Conservation (phyloP, 2,888 invertebrate genomes). For the Caenorhabditis sp. region DNA sequence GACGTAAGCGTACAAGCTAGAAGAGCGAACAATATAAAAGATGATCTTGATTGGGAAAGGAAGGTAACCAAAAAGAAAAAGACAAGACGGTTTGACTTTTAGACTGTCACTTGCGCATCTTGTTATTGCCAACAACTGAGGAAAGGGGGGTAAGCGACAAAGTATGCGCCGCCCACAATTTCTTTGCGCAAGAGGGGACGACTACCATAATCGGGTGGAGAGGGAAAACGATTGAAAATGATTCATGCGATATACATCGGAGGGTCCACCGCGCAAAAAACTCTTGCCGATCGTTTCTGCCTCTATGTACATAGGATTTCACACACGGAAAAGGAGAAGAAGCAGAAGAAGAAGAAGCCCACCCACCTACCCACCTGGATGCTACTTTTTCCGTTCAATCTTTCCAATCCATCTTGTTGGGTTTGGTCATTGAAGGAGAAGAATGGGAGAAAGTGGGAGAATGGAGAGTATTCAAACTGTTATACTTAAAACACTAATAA, state of each 20-base stretch:
- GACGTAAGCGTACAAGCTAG: not conserved
- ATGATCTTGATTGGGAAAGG: too few relatives aligned
- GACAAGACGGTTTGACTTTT: too few relatives aligned
- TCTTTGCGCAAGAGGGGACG: conserved; percentile 18
- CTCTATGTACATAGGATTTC: conserved; percentile 54
- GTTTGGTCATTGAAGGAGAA: too few relatives aligned
- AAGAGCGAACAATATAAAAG: not conserved
- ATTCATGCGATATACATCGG: conserved; percentile 60
- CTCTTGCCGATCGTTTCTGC: conserved; percentile 9
- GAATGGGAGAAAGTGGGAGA: too few relatives aligned
- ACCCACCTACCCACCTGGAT: conserved; percentile 17
- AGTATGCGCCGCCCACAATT: conserved; percentile 51
- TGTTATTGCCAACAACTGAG: conserved; percentile 36
- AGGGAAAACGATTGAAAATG: conserved; percentile 50
- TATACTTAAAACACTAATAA: too few relatives aligned
- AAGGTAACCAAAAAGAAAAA: too few relatives aligned
- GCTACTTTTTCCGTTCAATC: conserved; percentile 7
- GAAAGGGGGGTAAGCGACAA: conserved; percentile 15
- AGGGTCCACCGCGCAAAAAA: conserved; percentile 48
- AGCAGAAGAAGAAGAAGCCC: conserved; percentile 13
- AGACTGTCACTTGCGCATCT: conserved; percentile 35
- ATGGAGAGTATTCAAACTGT: too few relatives aligned
- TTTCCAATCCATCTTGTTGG: too few relatives aligned
- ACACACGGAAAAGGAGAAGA: too few relatives aligned
- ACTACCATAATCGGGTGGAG: conserved; percentile 54